Conservation (phyloP, 1,140 invertebrate genomes). For the Whitmania pigra region DNA sequence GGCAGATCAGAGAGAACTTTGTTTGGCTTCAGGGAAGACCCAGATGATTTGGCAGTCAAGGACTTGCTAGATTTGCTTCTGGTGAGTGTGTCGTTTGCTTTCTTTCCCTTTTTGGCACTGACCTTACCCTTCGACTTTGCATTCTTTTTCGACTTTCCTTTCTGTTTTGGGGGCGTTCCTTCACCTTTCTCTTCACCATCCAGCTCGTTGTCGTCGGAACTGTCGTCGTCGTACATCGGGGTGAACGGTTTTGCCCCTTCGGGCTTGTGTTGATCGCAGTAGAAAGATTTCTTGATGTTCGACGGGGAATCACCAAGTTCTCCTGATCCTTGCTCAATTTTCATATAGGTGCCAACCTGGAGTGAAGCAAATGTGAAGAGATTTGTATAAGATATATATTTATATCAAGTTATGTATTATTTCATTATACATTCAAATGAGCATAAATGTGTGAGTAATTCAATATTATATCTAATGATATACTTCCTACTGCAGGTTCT, state of each 20-base stretch:
- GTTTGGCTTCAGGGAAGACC: too few species aligned
- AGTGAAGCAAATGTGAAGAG: too few species aligned
- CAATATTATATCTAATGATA: too few species aligned
- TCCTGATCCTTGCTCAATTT: slow-evolving; percentile 62
- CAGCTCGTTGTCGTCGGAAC: slow-evolving; percentile 2
- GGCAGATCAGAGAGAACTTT: too few species aligned
- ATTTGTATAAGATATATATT: too few species aligned
- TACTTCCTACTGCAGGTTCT: too few species aligned
- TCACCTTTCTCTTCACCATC: not conserved
- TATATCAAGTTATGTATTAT: too few species aligned
- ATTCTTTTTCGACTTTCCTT: not conserved
- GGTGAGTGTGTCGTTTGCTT: not conserved
- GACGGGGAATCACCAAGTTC: slow-evolving; percentile 28
- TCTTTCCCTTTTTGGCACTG: not conserved
- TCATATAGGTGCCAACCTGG: slow-evolving; percentile 75
- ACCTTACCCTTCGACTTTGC: not conserved
- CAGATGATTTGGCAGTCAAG: too few species aligned
- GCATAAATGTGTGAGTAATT: too few species aligned
- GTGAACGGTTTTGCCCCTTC: slow-evolving; percentile 34
- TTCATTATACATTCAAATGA: too few species aligned
- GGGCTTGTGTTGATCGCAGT: slow-evolving; percentile 84
- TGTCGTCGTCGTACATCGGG: slow-evolving; percentile 20
- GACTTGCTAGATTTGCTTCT: too few species aligned
- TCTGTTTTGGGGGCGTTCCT: not conserved
- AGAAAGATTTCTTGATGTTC: slow-evolving; percentile 51